phyloP scores from a whole-genome alignment of 2,888 invertebrate species.

The Gastrophysa polygoni region DNA sequence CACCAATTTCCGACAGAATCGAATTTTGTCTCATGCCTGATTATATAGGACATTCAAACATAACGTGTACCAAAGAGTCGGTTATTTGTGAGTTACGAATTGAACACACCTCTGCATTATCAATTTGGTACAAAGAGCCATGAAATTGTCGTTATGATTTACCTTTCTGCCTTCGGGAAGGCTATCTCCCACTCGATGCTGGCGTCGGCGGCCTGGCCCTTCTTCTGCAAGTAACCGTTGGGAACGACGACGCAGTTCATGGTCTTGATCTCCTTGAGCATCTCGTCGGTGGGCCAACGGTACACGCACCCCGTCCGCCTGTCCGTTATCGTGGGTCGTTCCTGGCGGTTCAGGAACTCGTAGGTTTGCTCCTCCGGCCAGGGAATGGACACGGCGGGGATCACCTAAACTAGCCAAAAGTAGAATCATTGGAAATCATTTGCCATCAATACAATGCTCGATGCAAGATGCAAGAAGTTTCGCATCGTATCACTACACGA shows the following conservation, averaged over 20 bases:
- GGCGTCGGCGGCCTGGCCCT: conserved; percentile 52
- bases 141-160: too few relatives aligned
- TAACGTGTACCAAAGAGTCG: too few relatives aligned
- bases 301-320: conserved; percentile 52
- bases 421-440: background rate
- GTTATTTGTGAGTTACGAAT: too few relatives aligned
- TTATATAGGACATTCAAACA: too few relatives aligned
- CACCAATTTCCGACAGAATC: too few relatives aligned
- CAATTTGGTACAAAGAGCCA: too few relatives aligned
- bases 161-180: conserved; percentile 71
- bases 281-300: conserved; percentile 73
- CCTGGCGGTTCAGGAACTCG: conserved; percentile 67
- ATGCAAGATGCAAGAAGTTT: too few relatives aligned
- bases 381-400: conserved; percentile 70
- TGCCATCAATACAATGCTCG: too few relatives aligned
- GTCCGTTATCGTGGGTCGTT: conserved; percentile 59
- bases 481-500: too few relatives aligned
- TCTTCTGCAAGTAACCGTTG: conserved; percentile 70
- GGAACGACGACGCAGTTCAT: conserved; percentile 76
- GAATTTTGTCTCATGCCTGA: too few relatives aligned
- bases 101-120: too few relatives aligned
- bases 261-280: conserved; percentile 70
- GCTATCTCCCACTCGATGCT: conserved; percentile 79
- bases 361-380: conserved; percentile 78
- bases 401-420: conserved; percentile 63